phyloP scores from a whole-genome alignment of 1,140 invertebrate genomes.

The Hirudo medicinalis region DNA sequence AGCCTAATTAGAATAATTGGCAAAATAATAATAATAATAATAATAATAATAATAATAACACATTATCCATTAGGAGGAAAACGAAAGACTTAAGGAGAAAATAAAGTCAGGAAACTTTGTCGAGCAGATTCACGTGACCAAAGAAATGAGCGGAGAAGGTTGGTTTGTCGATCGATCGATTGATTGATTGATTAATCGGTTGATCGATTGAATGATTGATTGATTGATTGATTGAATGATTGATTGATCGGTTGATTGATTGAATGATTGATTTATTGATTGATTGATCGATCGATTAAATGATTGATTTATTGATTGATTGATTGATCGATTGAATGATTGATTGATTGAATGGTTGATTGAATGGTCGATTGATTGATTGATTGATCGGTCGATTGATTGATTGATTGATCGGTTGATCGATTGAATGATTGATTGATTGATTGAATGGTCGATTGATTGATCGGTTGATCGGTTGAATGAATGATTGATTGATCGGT shows the following conservation, averaged over 20 bases:
- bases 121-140: constrained; percentile 23
- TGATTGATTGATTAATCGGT: not conserved
- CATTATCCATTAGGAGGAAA: constrained; percentile 45
- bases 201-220: constrained; percentile 11
- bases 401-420: constrained; percentile 24
- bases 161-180: not conserved
- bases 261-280: not conserved
- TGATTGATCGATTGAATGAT: not conserved
- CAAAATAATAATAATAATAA: no score
- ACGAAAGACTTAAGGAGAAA: constrained; percentile 45
- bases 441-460: no score
- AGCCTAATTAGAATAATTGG: not conserved
- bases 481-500: constrained; percentile 4
- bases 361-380: constrained; percentile 2
- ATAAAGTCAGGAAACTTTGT: constrained; percentile 33
- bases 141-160: constrained; percentile 34
- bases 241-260: constrained; percentile 22
- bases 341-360: constrained; percentile 6
- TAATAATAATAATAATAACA: no score
- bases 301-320: constrained; percentile 25
- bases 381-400: no score
- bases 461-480: constrained; percentile 9
- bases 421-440: no score
- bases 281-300: constrained; percentile 10
- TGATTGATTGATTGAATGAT: constrained; percentile 1